Percentiles rank a stretch among this genome's conserved stretches.
Evolutionary conservation across 2,113 vertebrate species (phyloP).

Genomic region (Fulmarus glacialis): DNA sequence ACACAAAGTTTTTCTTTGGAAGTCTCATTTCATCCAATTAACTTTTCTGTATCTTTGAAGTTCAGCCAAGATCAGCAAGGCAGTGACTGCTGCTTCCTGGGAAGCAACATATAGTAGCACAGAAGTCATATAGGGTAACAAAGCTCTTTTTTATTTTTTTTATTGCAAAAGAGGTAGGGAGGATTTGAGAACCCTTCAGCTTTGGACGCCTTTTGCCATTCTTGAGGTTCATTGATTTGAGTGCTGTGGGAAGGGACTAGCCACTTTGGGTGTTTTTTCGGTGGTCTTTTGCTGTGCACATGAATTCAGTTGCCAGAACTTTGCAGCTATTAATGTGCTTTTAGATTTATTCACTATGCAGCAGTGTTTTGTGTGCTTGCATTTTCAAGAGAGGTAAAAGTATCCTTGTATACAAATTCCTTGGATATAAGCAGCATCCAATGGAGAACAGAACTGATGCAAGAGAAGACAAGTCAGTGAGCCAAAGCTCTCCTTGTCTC

Average conservation of each 20-base stretch:
- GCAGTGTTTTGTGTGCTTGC: accelerated
- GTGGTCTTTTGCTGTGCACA: neutral
- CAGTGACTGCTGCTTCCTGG: neutral
- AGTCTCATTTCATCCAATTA: slow-evolving; percentile 48
- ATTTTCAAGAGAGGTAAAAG: neutral
- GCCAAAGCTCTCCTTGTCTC: neutral
- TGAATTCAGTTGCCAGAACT: neutral
- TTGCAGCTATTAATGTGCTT: neutral
- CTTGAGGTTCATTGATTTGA: neutral
- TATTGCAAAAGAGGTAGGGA: neutral
- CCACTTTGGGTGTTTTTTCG: neutral
- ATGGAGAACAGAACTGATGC: neutral
- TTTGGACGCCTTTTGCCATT: neutral
- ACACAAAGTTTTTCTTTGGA: neutral
- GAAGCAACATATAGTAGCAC: neutral
- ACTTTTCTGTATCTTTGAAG: slow-evolving; percentile 28
- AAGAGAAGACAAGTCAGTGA: neutral
- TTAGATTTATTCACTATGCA: neutral
- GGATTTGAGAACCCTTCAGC: neutral
- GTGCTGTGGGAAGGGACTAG: neutral
- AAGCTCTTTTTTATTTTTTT: neutral
- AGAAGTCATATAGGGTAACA: neutral
- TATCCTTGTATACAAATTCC: neutral
- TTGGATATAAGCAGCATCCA: neutral
- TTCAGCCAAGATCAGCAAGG: neutral